Evolutionary conservation across 2,888 invertebrate genomes (phyloP).

Genomic region (Halictus ligatus): DNA sequence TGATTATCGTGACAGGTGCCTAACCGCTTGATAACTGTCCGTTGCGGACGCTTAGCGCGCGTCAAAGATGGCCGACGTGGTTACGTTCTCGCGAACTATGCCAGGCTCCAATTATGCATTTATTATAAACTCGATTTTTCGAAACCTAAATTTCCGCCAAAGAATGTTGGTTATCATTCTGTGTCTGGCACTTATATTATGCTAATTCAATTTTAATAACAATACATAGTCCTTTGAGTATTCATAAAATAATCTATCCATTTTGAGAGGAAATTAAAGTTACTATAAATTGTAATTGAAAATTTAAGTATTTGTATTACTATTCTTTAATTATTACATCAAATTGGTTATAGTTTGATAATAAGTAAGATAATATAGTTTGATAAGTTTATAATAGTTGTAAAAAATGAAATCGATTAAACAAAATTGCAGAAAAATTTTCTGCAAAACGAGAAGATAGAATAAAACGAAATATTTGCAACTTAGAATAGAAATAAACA

Average conservation of each 20-base stretch:
- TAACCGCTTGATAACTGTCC: slow-evolving; percentile 50
- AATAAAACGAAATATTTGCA: background rate
- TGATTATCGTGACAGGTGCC: slow-evolving; percentile 48
- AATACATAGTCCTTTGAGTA: background rate
- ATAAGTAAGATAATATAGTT: too few species aligned
- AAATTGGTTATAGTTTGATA: background rate
- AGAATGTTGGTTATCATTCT: background rate
- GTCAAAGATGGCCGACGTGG: slow-evolving; percentile 27
- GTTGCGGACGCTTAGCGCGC: slow-evolving; percentile 34
- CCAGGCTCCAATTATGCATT: slow-evolving; percentile 22
- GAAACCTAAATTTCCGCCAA: background rate
- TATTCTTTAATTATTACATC: background rate
- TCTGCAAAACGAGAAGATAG: background rate
- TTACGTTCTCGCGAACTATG: slow-evolving; percentile 27
- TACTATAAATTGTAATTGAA: background rate
- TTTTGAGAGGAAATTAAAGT: background rate
- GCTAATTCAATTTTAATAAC: background rate
- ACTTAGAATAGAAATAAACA: background rate
- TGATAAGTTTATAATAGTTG: background rate
- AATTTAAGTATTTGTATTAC: background rate
- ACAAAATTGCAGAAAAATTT: background rate
- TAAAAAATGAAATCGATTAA: background rate
- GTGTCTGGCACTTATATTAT: background rate
- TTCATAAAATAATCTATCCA: background rate
- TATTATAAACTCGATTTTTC: background rate